Percentiles rank a stretch among this genome's conserved stretches.
Evolutionary conservation across 2,113 vertebrate species (phyloP).

Genomic region (Phrynocephalus versicolor): DNA sequence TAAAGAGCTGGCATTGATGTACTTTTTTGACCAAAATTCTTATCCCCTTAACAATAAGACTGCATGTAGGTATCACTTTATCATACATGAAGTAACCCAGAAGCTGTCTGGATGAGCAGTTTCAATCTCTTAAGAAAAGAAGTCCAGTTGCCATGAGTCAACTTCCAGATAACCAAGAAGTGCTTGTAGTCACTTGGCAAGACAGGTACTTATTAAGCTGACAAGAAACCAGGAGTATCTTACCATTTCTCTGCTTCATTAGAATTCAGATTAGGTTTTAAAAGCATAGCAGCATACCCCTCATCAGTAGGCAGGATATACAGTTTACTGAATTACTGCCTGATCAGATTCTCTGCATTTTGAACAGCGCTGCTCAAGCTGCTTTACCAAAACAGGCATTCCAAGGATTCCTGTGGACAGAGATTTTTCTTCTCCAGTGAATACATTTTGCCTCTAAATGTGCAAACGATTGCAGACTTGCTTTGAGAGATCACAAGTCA

Average conservation of each 20-base stretch:
- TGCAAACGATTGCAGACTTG: background rate
- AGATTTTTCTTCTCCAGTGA: too few species aligned
- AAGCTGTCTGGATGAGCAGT: too few species aligned
- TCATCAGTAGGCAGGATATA: background rate
- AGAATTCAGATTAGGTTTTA: background rate
- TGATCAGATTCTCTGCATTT: background rate
- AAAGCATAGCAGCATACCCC: background rate
- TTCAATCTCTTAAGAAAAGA: too few species aligned
- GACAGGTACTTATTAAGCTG: background rate
- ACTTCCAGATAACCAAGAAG: too few species aligned
- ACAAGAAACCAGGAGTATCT: background rate
- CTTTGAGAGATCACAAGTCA: background rate
- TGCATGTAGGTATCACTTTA: background rate
- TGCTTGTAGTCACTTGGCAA: background rate
- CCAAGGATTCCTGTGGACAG: background rate
- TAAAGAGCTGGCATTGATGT: background rate
- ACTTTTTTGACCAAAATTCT: background rate
- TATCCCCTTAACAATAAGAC: conserved; percentile 3
- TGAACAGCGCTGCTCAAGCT: background rate
- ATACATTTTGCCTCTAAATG: background rate
- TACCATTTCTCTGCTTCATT: background rate
- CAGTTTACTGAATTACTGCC: background rate
- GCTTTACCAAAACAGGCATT: background rate
- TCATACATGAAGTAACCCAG: background rate
- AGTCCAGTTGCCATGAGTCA: too few species aligned